Conservation (phyloP, 92 coral and sea anemone species). For the Actinernus sp. region DNA sequence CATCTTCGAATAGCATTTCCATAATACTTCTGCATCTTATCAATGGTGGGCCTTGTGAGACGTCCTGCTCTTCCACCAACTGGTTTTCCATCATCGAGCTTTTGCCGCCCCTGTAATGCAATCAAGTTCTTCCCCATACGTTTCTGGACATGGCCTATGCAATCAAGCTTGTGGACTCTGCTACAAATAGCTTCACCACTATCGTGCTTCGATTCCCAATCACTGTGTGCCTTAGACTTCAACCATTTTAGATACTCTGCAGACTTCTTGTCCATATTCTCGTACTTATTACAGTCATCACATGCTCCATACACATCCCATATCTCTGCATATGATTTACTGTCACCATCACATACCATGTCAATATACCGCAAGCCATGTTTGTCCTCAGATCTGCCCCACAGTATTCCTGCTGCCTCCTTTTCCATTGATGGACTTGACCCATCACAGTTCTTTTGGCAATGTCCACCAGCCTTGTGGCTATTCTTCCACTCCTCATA, state of each 20-base stretch:
- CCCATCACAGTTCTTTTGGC: conserved; percentile 33
- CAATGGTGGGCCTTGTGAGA: conserved; percentile 30
- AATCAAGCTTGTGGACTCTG: conserved; percentile 13
- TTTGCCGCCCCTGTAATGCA: conserved; percentile 20
- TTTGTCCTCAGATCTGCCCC: conserved; percentile 37
- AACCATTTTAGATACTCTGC: conserved; percentile 38
- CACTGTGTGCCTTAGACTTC: conserved; percentile 26
- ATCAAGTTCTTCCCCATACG: conserved; percentile 24
- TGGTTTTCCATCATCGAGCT: conserved; percentile 30
- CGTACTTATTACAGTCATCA: conserved; percentile 31
- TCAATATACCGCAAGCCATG: conserved; percentile 16
- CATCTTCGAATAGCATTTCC: conserved; percentile 24
- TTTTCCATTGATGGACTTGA: conserved; percentile 56
- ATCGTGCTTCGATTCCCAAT: conserved; percentile 43
- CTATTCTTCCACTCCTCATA: conserved; percentile 34
- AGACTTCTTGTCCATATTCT: conserved; percentile 24
- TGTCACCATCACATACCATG: conserved; percentile 66
- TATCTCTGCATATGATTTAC: conserved; percentile 48
- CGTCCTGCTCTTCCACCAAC: conserved; percentile 23
- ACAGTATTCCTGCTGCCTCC: conserved; percentile 45
- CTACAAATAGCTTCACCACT: conserved; percentile 29
- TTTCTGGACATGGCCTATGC: conserved; percentile 36
- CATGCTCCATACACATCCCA: conserved; percentile 56
- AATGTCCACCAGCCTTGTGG: conserved; percentile 16
- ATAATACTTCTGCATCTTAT: conserved; percentile 32